phyloP scores from a whole-genome alignment of 1,140 invertebrate genomes.

The Pseudomyrmex flavicornis region DNA sequence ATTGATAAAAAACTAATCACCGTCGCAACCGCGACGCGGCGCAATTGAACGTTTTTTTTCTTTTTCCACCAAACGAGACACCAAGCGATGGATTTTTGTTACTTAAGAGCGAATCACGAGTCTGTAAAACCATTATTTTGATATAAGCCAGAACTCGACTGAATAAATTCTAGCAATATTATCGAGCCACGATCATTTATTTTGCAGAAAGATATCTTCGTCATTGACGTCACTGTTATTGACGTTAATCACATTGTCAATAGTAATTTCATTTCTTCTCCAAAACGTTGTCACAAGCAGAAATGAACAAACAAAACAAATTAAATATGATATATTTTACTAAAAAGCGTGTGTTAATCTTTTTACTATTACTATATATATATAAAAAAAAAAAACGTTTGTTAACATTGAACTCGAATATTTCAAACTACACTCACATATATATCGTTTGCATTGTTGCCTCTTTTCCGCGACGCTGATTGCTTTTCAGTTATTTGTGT shows the following conservation, averaged over 20 bases:
- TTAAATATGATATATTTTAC: too few relatives aligned
- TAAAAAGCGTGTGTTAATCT: too few relatives aligned
- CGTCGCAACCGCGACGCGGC: not conserved
- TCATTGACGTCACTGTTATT: slow-evolving; percentile 41
- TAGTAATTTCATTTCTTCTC: slow-evolving; percentile 20
- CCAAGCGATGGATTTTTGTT: not conserved
- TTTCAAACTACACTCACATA: too few relatives aligned
- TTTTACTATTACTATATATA: too few relatives aligned
- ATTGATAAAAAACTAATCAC: slow-evolving; percentile 55
- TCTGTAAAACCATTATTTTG: slow-evolving; percentile 19
- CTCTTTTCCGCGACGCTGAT: too few relatives aligned
- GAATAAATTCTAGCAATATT: slow-evolving; percentile 22
- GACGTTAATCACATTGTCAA: slow-evolving; percentile 4
- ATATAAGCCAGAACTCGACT: slow-evolving; percentile 15
- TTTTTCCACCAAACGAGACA: not conserved
- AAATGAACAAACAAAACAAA: not conserved
- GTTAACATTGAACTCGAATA: too few relatives aligned
- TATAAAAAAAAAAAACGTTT: too few relatives aligned
- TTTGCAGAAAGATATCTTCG: slow-evolving; percentile 16
- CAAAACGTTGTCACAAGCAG: not conserved
- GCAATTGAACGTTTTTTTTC: not conserved
- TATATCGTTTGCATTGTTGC: too few relatives aligned
- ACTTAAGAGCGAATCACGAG: slow-evolving; percentile 20
- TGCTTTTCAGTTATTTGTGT: too few relatives aligned
- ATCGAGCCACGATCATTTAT: slow-evolving; percentile 35